Evolutionary conservation across 2,888 invertebrate genomes (phyloP), one percentile per base, ranked within the genome.

Genomic region (Pseudolycoriella hygida): DNA sequence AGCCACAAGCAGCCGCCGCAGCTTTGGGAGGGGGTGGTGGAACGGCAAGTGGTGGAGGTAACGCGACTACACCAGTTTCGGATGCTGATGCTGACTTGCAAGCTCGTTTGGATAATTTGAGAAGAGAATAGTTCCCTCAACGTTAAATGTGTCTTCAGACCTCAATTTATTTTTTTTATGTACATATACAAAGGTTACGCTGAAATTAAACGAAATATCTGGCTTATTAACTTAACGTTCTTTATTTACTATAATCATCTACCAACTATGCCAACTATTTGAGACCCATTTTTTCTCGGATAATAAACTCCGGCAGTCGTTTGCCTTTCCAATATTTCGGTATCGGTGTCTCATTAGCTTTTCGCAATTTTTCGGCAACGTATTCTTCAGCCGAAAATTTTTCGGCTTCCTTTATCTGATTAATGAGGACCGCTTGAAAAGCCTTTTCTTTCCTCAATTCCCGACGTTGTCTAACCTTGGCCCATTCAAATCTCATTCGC

Each of bases 81-180:
- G 90, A 87, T 64, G 89, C 90, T 1, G 96, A 97, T 70, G 96
- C 96, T 17, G 97, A 97, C 69, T 73, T 98, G 52, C 94, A 97
- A 70, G 94, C 94, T 45, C 74, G 97, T 52, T 74, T 97, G 55
- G 93, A 97, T 68, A 96, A 94, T 68, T 71, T 97, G 59, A 75
- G 93, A 56, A 73, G 89, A 53, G 89, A 92, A 72, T 86, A 74
- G 62, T 25, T 25, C 4, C 5, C 8, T 25, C 4, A 6, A 25
- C 25, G 25, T 4, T 25, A 4, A 8, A 25, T 8, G 8, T 25
- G 25, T 25, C 25, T 4, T 25, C 25, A 4, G 8, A 25, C 25
- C 25, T 25, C 25, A 25, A 25, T 8, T 25, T 25, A 25, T 25
- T 25, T 25, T 25, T n/a, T n/a, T n/a, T n/a, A n/a, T 25, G 25